These are phyloP conservation scores for Amphiura filiformis DNA, from an alignment of 35 echinoderm and acorn worm genomes.

Conservation along the genomic window DNA sequence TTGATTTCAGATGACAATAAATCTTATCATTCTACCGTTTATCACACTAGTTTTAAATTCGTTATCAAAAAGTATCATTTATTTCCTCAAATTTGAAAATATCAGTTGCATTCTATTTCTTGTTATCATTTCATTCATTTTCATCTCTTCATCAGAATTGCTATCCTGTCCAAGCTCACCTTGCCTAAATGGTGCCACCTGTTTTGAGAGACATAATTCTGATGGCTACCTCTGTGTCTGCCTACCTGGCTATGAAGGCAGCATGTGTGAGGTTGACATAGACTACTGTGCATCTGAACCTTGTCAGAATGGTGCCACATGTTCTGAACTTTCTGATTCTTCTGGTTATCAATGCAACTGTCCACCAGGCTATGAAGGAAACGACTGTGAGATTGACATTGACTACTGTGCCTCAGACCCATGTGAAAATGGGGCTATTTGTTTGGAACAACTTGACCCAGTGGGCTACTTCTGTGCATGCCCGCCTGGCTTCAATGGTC, in stretches of 20 bases:
- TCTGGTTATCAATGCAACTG: conserved; percentile 49
- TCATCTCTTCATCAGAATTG: too few species aligned
- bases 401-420: conserved; percentile 24
- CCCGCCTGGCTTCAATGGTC: conserved; percentile 27
- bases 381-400: conserved; percentile 13
- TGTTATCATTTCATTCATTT: too few species aligned
- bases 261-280: conserved; percentile 32
- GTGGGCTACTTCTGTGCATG: conserved; percentile 11
- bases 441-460: background rate
- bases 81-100: conserved; percentile 30
- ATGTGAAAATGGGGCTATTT: conserved; percentile 47
- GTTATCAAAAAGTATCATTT: too few species aligned
- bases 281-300: background rate
- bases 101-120: conserved; percentile 46
- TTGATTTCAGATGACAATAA: too few species aligned
- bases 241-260: conserved; percentile 49
- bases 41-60: too few species aligned
- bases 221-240: conserved; percentile 52
- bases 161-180: too few species aligned
- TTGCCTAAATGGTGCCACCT: conserved; percentile 75
- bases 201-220: conserved; percentile 5
- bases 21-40: too few species aligned
- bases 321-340: background rate
- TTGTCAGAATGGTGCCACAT: background rate
- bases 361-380: conserved; percentile 46